Conservation (phyloP, 2,888 invertebrate species). For the Meloe dianella region DNA sequence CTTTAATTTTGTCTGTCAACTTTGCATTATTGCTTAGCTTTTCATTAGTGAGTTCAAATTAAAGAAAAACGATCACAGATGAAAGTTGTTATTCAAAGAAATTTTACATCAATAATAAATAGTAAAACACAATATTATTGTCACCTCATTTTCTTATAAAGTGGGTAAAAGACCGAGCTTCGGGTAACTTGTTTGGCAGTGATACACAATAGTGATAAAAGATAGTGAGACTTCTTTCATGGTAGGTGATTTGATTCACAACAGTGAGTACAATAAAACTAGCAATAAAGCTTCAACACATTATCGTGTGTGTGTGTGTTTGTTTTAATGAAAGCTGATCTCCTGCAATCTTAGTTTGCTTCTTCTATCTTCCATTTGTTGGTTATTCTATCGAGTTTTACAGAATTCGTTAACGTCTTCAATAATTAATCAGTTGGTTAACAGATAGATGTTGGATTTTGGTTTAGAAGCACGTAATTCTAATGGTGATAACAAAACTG, state of each 20-base stretch:
- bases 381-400: neutral
- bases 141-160: slow-evolving; percentile 23
- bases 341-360: neutral
- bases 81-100: neutral
- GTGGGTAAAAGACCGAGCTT: slow-evolving; percentile 23
- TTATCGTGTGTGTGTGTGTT: slow-evolving; percentile 22
- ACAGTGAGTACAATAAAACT: slow-evolving; percentile 27
- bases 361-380: too few species aligned
- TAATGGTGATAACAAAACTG: too few species aligned
- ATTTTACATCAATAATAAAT: neutral
- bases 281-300: slow-evolving; percentile 25
- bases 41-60: neutral
- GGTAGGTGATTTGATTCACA: neutral
- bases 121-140: neutral
- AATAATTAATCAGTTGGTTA: neutral
- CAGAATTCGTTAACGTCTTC: neutral
- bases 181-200: slow-evolving; percentile 25
- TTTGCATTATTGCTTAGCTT: neutral
- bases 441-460: neutral
- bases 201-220: slow-evolving; percentile 23
- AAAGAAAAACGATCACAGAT: neutral
- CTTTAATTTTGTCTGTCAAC: neutral
- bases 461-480: neutral
- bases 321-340: neutral
- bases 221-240: slow-evolving; percentile 19